Conservation (phyloP, 2,113 vertebrate genomes). For the Ahaetulla prasina region DNA sequence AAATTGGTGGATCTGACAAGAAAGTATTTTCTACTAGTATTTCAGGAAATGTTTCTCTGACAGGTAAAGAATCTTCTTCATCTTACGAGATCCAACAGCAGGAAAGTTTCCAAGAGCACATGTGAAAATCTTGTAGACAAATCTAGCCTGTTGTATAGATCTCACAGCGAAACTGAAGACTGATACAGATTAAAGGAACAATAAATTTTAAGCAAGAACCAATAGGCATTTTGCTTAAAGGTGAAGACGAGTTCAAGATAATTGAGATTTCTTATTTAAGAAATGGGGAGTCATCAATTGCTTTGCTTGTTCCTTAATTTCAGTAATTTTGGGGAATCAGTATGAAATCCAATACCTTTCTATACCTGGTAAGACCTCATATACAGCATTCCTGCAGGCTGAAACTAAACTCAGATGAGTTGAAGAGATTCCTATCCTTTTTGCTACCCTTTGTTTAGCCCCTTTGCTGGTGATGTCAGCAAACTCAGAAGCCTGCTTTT, state of each 20-base stretch:
- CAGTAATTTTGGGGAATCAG: neutral
- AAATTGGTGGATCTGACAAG: neutral
- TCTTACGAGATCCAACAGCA: neutral
- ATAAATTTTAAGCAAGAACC: neutral
- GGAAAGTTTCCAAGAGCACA: neutral
- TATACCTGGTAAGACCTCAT: neutral
- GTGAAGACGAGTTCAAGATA: neutral
- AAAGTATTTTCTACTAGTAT: neutral
- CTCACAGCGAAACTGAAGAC: neutral
- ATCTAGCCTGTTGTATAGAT: neutral
- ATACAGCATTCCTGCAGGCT: neutral
- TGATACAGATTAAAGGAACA: neutral
- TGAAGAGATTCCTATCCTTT: neutral
- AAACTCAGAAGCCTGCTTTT: neutral
- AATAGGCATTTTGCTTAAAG: neutral
- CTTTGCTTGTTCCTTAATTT: neutral
- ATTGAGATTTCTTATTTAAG: neutral
- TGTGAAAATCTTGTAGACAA: neutral
- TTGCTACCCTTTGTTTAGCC: neutral
- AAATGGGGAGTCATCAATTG: neutral
- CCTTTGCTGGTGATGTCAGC: neutral
- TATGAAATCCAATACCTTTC: neutral
- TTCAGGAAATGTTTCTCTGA: neutral
- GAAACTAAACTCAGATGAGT: neutral
- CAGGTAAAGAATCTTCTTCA: neutral